A percentile compares a stretch with the other conserved stretches of the same genome.
Evolutionary conservation across 2,797 vertebrate species (phyloP).

Genomic region (Argya squamiceps): DNA sequence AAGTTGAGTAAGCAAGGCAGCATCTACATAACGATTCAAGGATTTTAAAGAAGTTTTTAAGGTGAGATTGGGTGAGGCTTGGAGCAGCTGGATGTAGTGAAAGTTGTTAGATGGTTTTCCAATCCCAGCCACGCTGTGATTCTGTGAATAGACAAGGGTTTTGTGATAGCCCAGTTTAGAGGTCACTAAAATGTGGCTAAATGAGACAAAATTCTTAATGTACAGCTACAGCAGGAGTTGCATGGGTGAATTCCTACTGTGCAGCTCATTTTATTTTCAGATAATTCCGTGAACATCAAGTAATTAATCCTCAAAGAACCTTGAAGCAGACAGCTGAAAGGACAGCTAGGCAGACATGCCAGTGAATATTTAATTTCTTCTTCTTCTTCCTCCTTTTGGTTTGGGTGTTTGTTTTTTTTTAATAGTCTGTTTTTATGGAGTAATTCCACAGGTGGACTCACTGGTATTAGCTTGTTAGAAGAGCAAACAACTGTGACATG

Average conservation of each 20-base stretch:
- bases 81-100: neutral
- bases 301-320: neutral
- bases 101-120: neutral
- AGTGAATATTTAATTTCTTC: neutral
- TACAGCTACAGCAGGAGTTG: neutral
- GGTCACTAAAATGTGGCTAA: neutral
- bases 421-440: neutral
- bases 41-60: neutral
- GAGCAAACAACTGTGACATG: neutral
- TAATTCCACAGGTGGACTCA: neutral
- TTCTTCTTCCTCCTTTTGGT: neutral
- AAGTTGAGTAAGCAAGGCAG: neutral
- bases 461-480: neutral
- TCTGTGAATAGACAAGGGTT: neutral
- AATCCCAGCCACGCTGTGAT: neutral
- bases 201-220: neutral
- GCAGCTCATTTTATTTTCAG: neutral
- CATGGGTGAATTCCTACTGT: neutral
- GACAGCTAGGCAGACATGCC: neutral
- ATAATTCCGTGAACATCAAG: neutral
- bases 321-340: neutral
- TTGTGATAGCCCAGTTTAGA: neutral
- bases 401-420: rapidly evolving
- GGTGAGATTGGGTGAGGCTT: neutral
- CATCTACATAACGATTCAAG: neutral